Base-by-base conservation (phyloP, 2,113 vertebrate species). In the Ploceus nigricollis region DNA sequence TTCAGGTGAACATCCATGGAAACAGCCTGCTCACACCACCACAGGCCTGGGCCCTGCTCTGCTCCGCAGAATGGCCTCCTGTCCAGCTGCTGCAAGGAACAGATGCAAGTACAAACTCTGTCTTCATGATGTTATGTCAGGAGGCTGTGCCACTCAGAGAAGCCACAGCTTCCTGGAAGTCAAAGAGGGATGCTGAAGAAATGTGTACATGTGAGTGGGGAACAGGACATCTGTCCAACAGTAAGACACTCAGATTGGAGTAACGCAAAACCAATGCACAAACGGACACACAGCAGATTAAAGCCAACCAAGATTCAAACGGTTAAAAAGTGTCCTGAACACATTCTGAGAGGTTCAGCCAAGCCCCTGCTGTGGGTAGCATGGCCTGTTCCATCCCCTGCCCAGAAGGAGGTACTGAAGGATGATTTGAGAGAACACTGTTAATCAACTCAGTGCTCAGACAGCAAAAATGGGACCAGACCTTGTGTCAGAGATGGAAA, bases 281-380 rank as follows among this genome's bases (percentile, higher is more conserved):
- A 89, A 69, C 20, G 69, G 91, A 82, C 73, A 85, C 83, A 69
- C 48, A 64, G 77, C 72, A 88, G 92, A 92, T 94, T 96, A 96
- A 97, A 95, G 93, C 77, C 92, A 97, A 91, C 58, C 94, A 96
- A 93, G 61, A 84, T 90, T 84, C 93, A 96, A 96, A 93, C 0
- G 0, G 91, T 95, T 95, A 90, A 87, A 91, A 96, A 92, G 87
- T 75, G 53, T 96, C 95, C 90, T 87, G 89, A 87, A 95, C n/a
- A 31, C 33, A 24, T 89, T 84, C 39, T 54, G 72, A 92, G 56
- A 86, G 24, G 35, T 84, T 95, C 82, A 76, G 72, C 35, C 42
- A 90, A 79, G 56, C 8, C n/a, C 15, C 39, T 76, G 18, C 47
- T 58, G 48, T 56, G 39, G 68, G 47, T 40, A 77, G 68, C 64